Conservation (phyloP, 2,113 vertebrate genomes). For the Plestiodon gilberti region DNA sequence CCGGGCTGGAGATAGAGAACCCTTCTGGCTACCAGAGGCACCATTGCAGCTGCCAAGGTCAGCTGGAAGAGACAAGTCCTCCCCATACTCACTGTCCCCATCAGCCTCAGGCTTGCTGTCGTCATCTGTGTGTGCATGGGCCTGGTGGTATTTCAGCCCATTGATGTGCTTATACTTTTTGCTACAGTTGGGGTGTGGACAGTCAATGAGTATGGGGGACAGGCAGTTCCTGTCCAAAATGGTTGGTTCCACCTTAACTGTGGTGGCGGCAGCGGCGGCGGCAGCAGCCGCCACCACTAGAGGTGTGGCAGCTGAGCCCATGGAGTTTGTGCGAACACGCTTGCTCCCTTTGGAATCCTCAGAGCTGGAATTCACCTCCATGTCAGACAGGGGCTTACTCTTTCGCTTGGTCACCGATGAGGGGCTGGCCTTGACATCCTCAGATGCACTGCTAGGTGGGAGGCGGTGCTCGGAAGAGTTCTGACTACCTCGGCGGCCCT, state of each 20-base stretch:
- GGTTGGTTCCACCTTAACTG: constrained; percentile 86
- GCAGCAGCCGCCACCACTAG: background rate
- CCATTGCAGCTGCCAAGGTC: constrained; percentile 93
- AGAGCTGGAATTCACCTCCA: constrained; percentile 99
- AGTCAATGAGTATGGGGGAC: constrained; percentile 97
- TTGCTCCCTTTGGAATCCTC: constrained; percentile 99
- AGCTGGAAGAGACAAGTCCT: constrained; percentile 88
- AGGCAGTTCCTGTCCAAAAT: constrained; percentile 90
- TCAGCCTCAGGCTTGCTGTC: constrained; percentile 94
- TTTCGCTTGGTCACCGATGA: constrained; percentile 93
- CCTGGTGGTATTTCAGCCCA: constrained; percentile 97
- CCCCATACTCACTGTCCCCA: constrained; percentile 92
- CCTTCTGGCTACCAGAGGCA: constrained; percentile 87
- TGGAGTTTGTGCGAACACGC: constrained; percentile 94
- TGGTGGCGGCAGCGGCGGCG: constrained; percentile 71
- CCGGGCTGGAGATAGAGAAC: constrained; percentile 93
- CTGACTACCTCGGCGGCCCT: constrained; percentile 95
- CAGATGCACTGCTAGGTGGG: constrained; percentile 82
- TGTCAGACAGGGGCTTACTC: constrained; percentile 93
- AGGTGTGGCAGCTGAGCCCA: constrained; percentile 75
- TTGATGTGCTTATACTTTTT: constrained; percentile 99
- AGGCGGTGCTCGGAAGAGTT: constrained; percentile 94
- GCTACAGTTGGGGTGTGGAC: constrained; percentile 98
- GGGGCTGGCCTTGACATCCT: constrained; percentile 96
- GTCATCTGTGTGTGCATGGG: constrained; percentile 94